Evolutionary conservation across 2,797 vertebrate genomes (phyloP), one percentile per base, ranked within the genome.

Genomic region (Sardinella longiceps): DNA sequence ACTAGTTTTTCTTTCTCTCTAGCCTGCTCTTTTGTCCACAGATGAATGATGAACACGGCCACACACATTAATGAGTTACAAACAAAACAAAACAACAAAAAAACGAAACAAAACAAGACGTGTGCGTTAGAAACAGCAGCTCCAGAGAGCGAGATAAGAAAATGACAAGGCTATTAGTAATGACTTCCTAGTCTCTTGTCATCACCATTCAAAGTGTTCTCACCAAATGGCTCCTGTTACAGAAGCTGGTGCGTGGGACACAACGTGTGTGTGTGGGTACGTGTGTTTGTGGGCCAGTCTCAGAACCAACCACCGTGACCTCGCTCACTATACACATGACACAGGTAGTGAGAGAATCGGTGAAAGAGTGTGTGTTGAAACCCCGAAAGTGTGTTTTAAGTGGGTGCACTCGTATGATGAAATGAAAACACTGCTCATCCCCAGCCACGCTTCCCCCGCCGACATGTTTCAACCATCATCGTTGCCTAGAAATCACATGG

Each of bases 401-500:
- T 86, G 81, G 86, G 88, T 82, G 70, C 6, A 23, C 46, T 48
- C 2, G 70, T 43, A 33, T 77, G 86, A 77, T 66, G 83, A 86
- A 87, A 87, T 84, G 80, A 85, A 81, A 33, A 70, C 80, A 80
- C 45, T 60, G 81, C 82, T 81, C 82, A 43, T 83, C 83, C 84
- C 70, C 5, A 20, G 70, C 46, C 39, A 39, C 60, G 15, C 51
- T 56, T 87, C 81, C 85, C 58, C 81, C 84, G 46, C 86, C 20
- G 28, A 56, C 51, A 20, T 83, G 66, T 77, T 77, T 77, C 83
- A 77, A 83, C 82, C 77, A 87, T 80, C 80, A 87, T 80, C 80
- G 33, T 23, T 89, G 77, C 88, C 84, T 86, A 82, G 88, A 88
- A 88, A 86, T 89, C 85, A 89, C 88, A 87, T 89, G 88, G 80